These are phyloP conservation scores for Intellagama lesueurii DNA, from an alignment of 2,797 vertebrate species.

Conservation along the genomic window DNA sequence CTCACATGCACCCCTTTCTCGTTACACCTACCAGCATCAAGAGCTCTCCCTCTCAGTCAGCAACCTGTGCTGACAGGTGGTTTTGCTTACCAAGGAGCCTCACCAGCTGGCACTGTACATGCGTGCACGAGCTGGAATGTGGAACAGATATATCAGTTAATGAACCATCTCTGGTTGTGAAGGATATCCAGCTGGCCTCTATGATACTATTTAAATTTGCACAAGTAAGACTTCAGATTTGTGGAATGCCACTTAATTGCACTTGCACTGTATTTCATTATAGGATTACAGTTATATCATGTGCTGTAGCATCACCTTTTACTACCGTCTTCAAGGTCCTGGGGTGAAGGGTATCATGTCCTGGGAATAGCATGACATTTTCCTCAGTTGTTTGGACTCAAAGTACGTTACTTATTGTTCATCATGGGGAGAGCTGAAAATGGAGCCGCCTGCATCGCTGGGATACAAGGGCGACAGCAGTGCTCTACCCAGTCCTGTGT, in stretches of 20 bases:
- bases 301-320: not conserved
- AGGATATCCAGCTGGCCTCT: not conserved
- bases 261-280: not conserved
- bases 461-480: not conserved
- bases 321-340: conserved; percentile 6
- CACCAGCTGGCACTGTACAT: not conserved
- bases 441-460: conserved; percentile 3
- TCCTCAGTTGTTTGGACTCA: conserved; percentile 25
- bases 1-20: not conserved
- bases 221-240: conserved; percentile 2
- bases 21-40: not conserved
- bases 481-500: conserved; percentile 28
- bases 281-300: not conserved
- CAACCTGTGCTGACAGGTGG: not conserved
- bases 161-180: not conserved
- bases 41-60: not conserved
- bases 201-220: conserved; percentile 12
- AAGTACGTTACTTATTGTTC: conserved; percentile 29
- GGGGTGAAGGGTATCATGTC: not conserved
- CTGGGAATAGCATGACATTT: conserved; percentile 22
- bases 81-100: not conserved
- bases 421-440: conserved; percentile 21
- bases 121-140: not conserved
- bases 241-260: not conserved
- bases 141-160: not conserved